Conservation (phyloP, 2,797 vertebrate species). For the Pterois miles region DNA sequence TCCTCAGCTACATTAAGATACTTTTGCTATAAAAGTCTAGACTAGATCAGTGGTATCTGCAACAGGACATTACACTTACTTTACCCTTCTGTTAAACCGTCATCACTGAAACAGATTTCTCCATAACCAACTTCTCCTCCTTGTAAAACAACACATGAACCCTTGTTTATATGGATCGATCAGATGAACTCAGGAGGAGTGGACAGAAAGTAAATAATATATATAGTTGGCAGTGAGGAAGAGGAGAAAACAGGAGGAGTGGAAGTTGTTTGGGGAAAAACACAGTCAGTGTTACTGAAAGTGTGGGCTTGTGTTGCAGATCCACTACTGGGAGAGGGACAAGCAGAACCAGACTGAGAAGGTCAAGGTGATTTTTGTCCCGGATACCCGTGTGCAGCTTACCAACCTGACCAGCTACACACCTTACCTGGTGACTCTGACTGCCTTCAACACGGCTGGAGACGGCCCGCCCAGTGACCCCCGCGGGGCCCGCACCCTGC, state of each 20-base stretch:
- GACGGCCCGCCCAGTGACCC: constrained; percentile 92
- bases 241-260: not conserved
- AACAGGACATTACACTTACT: not conserved
- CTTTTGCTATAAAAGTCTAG: not conserved
- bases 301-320: constrained; percentile 72
- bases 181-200: not conserved
- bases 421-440: constrained; percentile 88
- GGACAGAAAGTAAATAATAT: constrained; percentile 22
- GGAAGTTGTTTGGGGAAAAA: not conserved
- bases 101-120: constrained; percentile 1
- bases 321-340: constrained; percentile 93
- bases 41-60: not conserved
- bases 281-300: not conserved
- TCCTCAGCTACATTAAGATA: not conserved
- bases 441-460: constrained; percentile 93
- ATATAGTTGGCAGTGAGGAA: not conserved
- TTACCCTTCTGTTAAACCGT: constrained; percentile 13
- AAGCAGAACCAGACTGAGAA: constrained; percentile 91
- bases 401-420: constrained; percentile 95
- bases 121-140: not conserved
- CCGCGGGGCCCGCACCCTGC: constrained; percentile 86
- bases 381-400: constrained; percentile 86
- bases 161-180: not conserved
- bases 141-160: not conserved
- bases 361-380: constrained; percentile 92